phyloP scores from a whole-genome alignment of 2,888 invertebrate genomes.

The Temnothorax rugatulus region DNA sequence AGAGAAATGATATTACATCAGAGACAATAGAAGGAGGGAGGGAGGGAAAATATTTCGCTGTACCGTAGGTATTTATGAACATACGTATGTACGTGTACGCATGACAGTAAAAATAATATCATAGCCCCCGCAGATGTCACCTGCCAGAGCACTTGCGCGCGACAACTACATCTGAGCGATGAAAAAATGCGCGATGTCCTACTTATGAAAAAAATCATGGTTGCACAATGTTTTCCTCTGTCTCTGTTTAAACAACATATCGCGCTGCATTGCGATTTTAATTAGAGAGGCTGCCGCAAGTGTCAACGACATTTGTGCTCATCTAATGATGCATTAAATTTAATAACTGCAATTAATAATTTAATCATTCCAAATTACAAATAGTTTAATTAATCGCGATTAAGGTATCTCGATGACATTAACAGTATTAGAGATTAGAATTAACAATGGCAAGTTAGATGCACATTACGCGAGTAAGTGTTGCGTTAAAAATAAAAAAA shows the following conservation, averaged over 20 bases:
- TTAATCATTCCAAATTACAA: slow-evolving; percentile 2
- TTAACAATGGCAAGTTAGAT: not conserved
- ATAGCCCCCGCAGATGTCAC: slow-evolving; percentile 72
- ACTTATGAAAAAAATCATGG: slow-evolving; percentile 68
- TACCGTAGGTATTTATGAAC: slow-evolving; percentile 53
- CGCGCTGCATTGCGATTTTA: slow-evolving; percentile 63
- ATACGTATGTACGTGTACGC: slow-evolving; percentile 55
- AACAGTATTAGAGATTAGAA: not conserved
- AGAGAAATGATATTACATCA: slow-evolving; percentile 38
- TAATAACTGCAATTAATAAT: slow-evolving; percentile 26
- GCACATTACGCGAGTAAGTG: not conserved
- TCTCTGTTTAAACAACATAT: slow-evolving; percentile 7
- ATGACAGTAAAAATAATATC: slow-evolving; percentile 73
- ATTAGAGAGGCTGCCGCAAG: slow-evolving; percentile 62
- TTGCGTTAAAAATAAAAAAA: not conserved
- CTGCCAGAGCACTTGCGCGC: slow-evolving; percentile 71
- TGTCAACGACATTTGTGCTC: slow-evolving; percentile 57
- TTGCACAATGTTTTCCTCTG: slow-evolving; percentile 16
- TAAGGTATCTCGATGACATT: not conserved
- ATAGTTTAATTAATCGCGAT: not conserved
- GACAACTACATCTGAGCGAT: slow-evolving; percentile 76
- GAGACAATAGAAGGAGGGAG: slow-evolving; percentile 22
- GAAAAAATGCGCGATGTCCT: slow-evolving; percentile 62
- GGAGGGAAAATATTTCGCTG: slow-evolving; percentile 19
- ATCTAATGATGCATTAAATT: slow-evolving; percentile 19